Conservation (phyloP, 2,888 invertebrate species). For the Dermolepida albohirtum region DNA sequence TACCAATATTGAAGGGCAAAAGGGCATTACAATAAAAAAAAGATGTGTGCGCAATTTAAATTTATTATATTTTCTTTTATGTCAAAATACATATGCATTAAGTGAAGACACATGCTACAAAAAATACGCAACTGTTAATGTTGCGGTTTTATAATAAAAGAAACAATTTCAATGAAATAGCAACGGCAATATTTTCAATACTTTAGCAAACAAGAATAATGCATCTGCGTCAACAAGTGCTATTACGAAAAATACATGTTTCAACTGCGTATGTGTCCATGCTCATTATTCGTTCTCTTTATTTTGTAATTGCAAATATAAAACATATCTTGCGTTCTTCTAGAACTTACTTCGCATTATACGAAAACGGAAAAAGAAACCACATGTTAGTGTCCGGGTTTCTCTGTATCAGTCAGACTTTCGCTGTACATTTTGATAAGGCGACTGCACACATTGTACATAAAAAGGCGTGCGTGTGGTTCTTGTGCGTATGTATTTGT, state of each 20-base stretch:
- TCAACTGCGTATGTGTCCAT: not conserved
- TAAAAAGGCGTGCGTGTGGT: not conserved
- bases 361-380: conserved; percentile 34
- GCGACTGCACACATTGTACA: conserved; percentile 8
- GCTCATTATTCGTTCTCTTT: not conserved
- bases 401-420: conserved; percentile 32
- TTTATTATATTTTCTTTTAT: too few relatives aligned
- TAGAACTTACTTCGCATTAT: not conserved
- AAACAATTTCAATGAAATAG: not conserved
- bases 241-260: not conserved
- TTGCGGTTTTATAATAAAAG: too few relatives aligned
- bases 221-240: not conserved
- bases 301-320: conserved; percentile 6
- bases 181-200: not conserved
- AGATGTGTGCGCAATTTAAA: too few relatives aligned
- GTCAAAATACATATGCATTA: not conserved
- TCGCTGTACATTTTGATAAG: conserved; percentile 35
- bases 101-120: not conserved
- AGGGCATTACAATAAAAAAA: too few relatives aligned
- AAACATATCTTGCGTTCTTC: not conserved
- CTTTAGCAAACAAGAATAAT: not conserved
- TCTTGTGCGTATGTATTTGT: conserved; percentile 28
- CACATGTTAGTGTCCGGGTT: conserved; percentile 18
- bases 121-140: too few relatives aligned
- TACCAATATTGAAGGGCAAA: too few relatives aligned